Percentiles rank a stretch among this genome's conserved stretches.
Conservation (phyloP, 2,797 vertebrate species). For the Oreonectes daqikongensis region DNA sequence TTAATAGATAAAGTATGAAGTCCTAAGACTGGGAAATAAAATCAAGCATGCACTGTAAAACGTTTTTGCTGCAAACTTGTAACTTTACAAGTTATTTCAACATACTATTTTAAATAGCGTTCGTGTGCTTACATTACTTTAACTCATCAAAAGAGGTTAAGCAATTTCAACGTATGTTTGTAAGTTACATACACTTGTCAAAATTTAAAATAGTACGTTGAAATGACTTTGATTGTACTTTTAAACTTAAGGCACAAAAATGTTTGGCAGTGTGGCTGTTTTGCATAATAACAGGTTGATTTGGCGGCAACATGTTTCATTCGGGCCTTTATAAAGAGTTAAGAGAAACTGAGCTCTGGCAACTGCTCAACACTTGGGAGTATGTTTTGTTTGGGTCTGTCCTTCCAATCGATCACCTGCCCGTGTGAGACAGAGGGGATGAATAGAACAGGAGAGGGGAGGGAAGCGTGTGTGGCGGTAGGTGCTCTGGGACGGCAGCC, state of each 20-base stretch:
- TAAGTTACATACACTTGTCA: no score
- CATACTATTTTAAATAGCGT: no score
- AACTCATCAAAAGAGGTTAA: no score
- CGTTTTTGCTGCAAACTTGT: no score
- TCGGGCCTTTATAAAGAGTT: constrained; percentile 52
- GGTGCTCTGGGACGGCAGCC: constrained; percentile 48
- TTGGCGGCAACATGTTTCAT: constrained; percentile 64
- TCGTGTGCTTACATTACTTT: no score
- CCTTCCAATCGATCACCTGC: constrained; percentile 75
- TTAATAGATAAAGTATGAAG: no score
- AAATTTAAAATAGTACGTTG: not conserved
- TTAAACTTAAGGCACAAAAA: no score
- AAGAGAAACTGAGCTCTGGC: constrained; percentile 49
- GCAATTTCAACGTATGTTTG: no score
- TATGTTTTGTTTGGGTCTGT: constrained; percentile 70
- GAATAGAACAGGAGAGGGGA: constrained; percentile 51
- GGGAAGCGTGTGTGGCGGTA: constrained; percentile 55
- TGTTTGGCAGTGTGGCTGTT: not conserved
- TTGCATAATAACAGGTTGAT: constrained; percentile 65
- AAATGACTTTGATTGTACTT: no score
- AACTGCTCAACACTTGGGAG: constrained; percentile 52
- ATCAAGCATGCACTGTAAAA: no score
- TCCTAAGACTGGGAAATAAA: no score
- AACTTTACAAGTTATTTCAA: no score
- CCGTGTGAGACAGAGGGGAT: constrained; percentile 51